Conservation (phyloP, 2,113 vertebrate genomes). For the Menura novaehollandiae region DNA sequence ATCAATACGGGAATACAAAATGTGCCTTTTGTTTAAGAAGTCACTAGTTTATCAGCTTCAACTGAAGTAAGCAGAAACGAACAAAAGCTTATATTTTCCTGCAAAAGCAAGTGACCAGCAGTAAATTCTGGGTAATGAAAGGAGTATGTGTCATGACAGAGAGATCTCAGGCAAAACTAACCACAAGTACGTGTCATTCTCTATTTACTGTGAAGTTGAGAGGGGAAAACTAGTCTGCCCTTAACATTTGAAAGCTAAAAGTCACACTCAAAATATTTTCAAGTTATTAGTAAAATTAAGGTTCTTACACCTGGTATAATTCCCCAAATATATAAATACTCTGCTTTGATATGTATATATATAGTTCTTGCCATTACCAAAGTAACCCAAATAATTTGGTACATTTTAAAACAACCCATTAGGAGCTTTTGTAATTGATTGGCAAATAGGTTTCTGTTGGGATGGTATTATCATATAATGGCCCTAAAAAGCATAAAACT, state of each 20-base stretch:
- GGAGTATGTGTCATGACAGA: not conserved
- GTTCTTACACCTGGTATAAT: not conserved
- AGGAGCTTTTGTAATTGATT: not conserved
- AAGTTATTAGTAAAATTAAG: not conserved
- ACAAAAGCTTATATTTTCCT: not conserved
- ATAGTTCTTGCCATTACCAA: not conserved
- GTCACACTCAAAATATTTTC: not conserved
- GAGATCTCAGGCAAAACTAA: not conserved
- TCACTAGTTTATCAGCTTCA: not conserved
- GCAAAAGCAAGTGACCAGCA: not conserved
- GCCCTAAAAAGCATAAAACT: not conserved
- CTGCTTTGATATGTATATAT: not conserved
- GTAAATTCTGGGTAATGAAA: not conserved
- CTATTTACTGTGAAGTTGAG: not conserved
- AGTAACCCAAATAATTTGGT: not conserved
- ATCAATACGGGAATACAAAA: not conserved
- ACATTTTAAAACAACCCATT: not conserved
- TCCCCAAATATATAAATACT: not conserved
- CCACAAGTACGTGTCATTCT: not conserved
- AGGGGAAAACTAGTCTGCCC: not conserved
- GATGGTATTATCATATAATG: not conserved
- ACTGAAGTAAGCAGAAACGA: not conserved
- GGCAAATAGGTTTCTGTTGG: not conserved
- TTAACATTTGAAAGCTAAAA: not conserved
- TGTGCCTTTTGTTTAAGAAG: not conserved